Evolutionary conservation across 53 echinoderm and acorn worm species (phyloP).

Genomic region (Stichopus horrens): DNA sequence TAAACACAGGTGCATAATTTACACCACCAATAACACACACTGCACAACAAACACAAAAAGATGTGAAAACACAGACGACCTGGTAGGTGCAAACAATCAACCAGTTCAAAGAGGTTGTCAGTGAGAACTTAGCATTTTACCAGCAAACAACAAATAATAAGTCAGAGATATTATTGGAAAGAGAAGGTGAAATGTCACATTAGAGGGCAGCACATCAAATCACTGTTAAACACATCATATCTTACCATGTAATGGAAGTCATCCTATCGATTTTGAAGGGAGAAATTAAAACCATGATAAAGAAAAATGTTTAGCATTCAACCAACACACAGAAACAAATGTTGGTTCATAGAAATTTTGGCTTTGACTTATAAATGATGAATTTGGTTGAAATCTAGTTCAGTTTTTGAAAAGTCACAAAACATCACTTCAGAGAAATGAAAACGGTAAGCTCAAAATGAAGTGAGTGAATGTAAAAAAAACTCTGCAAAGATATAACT

Average conservation of each 20-base stretch:
- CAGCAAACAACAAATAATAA: neutral
- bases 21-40: neutral
- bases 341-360: no score
- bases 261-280: neutral
- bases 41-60: neutral
- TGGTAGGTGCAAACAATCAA: neutral
- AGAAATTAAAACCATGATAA: neutral
- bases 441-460: no score
- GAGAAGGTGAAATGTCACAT: neutral
- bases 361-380: no score
- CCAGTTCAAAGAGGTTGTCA: neutral
- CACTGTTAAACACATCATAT: neutral
- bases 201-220: neutral
- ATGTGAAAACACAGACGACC: neutral
- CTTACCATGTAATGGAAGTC: constrained; percentile 31
- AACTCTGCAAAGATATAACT: no score
- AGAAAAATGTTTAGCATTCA: no score
- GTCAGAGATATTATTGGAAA: neutral
- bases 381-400: no score
- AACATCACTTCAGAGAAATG: no score
- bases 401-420: no score
- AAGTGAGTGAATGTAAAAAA: no score
- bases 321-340: no score
- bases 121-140: neutral
- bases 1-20: no score